Percentiles rank a stretch among this genome's conserved stretches.
phyloP scores from a whole-genome alignment of 2,113 vertebrate species.

The Emydura subglobosa region DNA sequence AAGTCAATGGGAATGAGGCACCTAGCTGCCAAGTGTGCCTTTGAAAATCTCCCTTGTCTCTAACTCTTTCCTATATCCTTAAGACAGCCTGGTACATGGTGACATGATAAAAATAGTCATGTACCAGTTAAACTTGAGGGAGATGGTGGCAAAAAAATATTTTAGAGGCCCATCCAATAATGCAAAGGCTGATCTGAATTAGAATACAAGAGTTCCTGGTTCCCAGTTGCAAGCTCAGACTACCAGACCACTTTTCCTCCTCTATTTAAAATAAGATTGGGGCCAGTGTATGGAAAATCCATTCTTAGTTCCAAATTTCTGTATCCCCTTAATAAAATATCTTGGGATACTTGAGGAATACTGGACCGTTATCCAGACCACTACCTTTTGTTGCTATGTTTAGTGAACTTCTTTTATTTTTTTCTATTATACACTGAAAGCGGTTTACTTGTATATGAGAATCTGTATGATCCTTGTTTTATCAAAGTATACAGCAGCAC shows the following conservation, averaged over 20 bases:
- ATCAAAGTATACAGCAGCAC: not conserved
- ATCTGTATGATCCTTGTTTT: not conserved
- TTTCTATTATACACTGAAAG: not conserved
- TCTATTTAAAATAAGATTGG: not conserved
- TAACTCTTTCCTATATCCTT: not conserved
- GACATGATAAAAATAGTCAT: not conserved
- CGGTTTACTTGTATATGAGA: not conserved
- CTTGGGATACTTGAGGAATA: not conserved
- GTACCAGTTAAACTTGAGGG: too few species aligned
- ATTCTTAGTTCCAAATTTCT: not conserved
- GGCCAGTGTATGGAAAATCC: not conserved
- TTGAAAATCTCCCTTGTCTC: not conserved
- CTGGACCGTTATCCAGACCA: not conserved
- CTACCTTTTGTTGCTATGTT: not conserved
- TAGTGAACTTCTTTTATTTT: not conserved
- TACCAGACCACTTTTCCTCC: not conserved
- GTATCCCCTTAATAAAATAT: not conserved
- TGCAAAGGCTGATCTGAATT: not conserved
- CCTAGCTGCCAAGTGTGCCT: not conserved
- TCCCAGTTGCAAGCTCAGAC: not conserved
- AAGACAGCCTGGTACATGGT: not conserved
- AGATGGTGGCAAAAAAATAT: not conserved
- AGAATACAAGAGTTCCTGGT: not conserved
- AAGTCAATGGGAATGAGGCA: not conserved
- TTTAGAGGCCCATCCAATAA: not conserved